Evolutionary conservation across 2,113 vertebrate genomes (phyloP).

Genomic region (Pelusios castaneus): DNA sequence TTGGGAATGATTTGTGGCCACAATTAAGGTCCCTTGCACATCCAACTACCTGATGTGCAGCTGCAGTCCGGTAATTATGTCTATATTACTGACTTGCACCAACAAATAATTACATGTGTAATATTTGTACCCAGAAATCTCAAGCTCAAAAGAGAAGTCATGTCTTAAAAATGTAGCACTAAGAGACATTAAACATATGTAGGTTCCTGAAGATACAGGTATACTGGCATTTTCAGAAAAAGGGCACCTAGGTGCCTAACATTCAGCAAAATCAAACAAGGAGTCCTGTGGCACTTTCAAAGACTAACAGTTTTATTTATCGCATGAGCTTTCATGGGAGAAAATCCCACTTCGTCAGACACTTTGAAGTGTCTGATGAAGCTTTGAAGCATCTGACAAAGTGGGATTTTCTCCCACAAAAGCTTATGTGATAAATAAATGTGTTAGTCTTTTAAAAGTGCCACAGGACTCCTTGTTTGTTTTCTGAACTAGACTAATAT

Average conservation of each 20-base stretch:
- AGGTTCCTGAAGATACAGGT: neutral
- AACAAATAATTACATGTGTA: neutral
- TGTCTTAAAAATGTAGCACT: neutral
- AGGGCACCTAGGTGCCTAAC: neutral
- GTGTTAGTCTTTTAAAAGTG: no score
- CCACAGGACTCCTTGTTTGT: no score
- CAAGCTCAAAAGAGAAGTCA: neutral
- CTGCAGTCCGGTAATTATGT: neutral
- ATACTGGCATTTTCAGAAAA: neutral
- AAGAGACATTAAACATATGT: neutral
- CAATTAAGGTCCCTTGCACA: constrained; percentile 3
- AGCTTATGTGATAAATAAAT: no score
- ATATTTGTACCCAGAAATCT: neutral
- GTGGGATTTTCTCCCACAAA: no score
- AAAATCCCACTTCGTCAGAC: no score
- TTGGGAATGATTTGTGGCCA: neutral
- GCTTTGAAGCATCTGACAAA: no score
- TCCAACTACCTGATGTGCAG: constrained; percentile 18
- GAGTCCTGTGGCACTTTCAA: no score
- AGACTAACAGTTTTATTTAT: no score
- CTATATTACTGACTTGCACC: neutral
- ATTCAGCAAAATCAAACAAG: no score
- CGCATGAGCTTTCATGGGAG: no score
- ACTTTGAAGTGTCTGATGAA: no score
- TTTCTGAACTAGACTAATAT: no score